Conservation (phyloP, 92 coral and sea anemone species). For the Porites evermanni region DNA sequence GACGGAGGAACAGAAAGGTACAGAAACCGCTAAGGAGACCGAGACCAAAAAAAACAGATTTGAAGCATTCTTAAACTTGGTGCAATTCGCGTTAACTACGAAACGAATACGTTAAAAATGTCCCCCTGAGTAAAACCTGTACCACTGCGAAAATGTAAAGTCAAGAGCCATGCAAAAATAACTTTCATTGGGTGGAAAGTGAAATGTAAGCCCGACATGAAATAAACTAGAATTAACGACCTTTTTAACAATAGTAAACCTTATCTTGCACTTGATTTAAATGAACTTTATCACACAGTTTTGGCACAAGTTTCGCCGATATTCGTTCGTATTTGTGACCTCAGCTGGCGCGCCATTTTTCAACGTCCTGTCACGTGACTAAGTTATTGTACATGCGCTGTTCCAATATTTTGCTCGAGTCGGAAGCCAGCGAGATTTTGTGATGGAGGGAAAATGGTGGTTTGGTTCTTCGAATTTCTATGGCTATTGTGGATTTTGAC, state of each 20-base stretch:
- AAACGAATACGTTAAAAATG: too few species aligned
- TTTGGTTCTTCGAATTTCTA: constrained; percentile 78
- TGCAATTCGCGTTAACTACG: too few species aligned
- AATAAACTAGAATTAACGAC: too few species aligned
- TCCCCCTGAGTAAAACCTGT: too few species aligned
- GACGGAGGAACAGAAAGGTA: too few species aligned
- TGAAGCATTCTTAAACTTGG: too few species aligned
- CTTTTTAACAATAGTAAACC: neutral
- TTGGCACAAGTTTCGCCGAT: constrained; percentile 6
- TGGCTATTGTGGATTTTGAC: constrained; percentile 80
- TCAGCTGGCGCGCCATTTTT: constrained; percentile 44
- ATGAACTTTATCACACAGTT: neutral
- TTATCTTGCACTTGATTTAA: neutral
- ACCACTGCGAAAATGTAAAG: too few species aligned
- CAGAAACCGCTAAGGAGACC: too few species aligned
- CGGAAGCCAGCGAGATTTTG: constrained; percentile 66
- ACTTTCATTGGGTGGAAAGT: too few species aligned
- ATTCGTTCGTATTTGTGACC: neutral
- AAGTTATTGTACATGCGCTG: constrained; percentile 78
- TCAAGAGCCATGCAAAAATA: too few species aligned
- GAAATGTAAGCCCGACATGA: too few species aligned
- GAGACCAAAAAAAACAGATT: too few species aligned
- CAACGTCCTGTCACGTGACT: constrained; percentile 64
- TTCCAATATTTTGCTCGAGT: constrained; percentile 71
- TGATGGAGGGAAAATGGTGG: constrained; percentile 94